Evolutionary conservation across 2,113 vertebrate species (phyloP).

Genomic region (Hyaena hyaena): DNA sequence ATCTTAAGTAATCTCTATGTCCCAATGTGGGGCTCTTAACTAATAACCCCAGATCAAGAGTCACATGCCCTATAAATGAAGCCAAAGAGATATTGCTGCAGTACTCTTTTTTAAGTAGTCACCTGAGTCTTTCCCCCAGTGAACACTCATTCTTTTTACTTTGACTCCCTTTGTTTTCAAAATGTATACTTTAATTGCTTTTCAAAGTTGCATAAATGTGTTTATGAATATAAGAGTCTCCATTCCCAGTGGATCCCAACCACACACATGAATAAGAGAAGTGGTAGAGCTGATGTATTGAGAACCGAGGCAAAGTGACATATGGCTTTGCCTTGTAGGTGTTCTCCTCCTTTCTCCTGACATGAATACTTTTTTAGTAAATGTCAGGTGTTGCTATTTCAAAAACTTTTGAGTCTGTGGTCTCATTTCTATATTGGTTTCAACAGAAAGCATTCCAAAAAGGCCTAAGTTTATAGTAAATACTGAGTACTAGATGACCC

Average conservation of each 20-base stretch:
- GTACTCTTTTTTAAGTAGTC: conserved; percentile 17
- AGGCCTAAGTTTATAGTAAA: background rate
- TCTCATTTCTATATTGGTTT: conserved; percentile 28
- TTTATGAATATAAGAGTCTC: background rate
- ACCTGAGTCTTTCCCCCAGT: background rate
- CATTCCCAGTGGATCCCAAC: background rate
- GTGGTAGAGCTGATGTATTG: background rate
- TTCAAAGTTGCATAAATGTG: conserved; percentile 25
- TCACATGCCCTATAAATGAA: background rate
- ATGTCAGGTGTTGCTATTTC: background rate
- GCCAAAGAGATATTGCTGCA: background rate
- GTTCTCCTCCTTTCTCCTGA: conserved; percentile 34
- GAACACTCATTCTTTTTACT: conserved; percentile 9
- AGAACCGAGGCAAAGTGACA: background rate
- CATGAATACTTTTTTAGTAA: background rate
- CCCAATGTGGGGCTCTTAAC: background rate
- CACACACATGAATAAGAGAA: background rate
- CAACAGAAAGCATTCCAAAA: background rate
- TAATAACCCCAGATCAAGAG: background rate
- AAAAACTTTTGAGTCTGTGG: background rate
- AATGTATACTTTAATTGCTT: conserved; percentile 18
- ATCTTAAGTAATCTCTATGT: background rate
- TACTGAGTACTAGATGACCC: background rate
- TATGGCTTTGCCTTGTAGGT: background rate
- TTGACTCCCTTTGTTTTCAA: conserved; percentile 38